phyloP scores from a whole-genome alignment of 1,140 invertebrate species.

The Drosophila ananassae region DNA sequence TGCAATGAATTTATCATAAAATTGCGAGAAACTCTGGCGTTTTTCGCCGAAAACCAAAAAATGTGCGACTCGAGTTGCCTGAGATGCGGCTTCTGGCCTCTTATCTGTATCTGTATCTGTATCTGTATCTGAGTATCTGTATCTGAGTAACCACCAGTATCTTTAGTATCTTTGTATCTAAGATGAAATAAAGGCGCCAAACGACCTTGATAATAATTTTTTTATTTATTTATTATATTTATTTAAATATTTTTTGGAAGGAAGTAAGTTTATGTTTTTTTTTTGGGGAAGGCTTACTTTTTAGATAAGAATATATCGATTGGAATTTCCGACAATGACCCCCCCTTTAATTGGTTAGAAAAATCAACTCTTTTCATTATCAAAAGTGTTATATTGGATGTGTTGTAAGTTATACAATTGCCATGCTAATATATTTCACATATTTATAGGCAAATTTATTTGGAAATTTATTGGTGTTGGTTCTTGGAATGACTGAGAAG shows the following conservation, averaged over 20 bases:
- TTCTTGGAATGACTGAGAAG: background rate
- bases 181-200: conserved; percentile 5
- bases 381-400: background rate
- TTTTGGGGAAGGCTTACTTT: background rate
- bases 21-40: conserved; percentile 82
- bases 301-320: background rate
- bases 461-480: conserved; percentile 5
- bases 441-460: conserved; percentile 26
- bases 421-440: background rate
- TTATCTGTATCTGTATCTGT: conserved; percentile 5
- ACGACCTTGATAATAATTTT: conserved; percentile 16
- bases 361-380: conserved; percentile 20
- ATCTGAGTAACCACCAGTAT: background rate
- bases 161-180: conserved; percentile 4
- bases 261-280: too few relatives aligned
- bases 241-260: background rate
- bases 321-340: background rate
- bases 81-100: background rate
- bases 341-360: background rate
- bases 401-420: conserved; percentile 25
- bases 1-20: conserved; percentile 83
- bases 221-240: background rate
- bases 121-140: background rate
- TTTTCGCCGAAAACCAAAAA: conserved; percentile 80
- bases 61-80: conserved; percentile 35